A percentile compares a stretch with the other conserved stretches of the same genome.
These are phyloP conservation scores for Corapipo altera DNA, from an alignment of 2,113 vertebrate genomes.

Conservation along the genomic window DNA sequence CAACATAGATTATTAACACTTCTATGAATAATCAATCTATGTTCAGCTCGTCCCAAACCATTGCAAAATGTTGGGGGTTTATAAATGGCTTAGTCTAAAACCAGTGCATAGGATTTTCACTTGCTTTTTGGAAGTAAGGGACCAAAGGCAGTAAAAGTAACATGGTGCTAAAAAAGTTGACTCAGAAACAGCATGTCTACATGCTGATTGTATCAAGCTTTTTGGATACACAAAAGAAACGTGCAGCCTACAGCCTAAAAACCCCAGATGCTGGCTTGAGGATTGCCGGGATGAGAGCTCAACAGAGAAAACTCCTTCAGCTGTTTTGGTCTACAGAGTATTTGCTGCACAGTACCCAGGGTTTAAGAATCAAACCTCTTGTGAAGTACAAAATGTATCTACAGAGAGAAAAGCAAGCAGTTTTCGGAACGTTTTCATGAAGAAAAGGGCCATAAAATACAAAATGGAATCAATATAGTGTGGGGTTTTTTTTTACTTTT, in stretches of 20 bases:
- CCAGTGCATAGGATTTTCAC: background rate
- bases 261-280: background rate
- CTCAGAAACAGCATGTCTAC: background rate
- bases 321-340: background rate
- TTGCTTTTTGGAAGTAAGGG: background rate
- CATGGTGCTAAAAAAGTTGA: background rate
- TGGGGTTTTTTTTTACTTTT: fast-evolving
- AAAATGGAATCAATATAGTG: background rate
- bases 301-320: background rate
- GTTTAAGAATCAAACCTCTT: background rate
- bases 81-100: background rate
- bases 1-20: background rate
- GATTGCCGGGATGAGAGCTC: background rate
- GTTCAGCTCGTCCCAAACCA: background rate
- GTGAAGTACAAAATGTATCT: background rate
- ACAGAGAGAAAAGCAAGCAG: background rate
- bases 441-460: background rate
- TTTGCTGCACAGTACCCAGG: background rate
- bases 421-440: background rate
- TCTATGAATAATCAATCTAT: background rate
- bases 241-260: background rate
- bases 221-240: background rate
- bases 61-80: background rate
- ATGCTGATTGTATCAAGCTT: background rate
- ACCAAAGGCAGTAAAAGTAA: background rate